phyloP scores from a whole-genome alignment of 2,113 vertebrate genomes.

The Aspiorhynchus laticeps region DNA sequence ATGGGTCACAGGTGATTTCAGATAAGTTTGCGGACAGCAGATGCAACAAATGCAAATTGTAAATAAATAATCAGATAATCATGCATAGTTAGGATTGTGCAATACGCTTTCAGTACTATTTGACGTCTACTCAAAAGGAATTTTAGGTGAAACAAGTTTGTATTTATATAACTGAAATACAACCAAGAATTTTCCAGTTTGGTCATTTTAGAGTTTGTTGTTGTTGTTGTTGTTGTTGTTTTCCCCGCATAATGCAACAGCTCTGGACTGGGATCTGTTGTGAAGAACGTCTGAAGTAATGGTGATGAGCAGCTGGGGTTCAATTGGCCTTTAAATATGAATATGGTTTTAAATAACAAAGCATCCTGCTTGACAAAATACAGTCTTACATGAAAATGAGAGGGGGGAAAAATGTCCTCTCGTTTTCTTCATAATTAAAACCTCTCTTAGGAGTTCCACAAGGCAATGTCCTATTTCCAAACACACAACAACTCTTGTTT shows the following conservation, averaged over 20 bases:
- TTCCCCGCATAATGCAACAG: neutral
- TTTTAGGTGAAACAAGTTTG: neutral
- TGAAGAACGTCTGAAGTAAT: slow-evolving; percentile 9
- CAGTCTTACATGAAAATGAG: slow-evolving; percentile 12
- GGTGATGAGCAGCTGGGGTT: neutral
- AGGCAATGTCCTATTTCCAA: slow-evolving; percentile 70
- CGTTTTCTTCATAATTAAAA: slow-evolving; percentile 73
- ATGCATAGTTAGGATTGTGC: neutral
- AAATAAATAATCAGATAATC: neutral
- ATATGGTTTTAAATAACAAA: slow-evolving; percentile 35
- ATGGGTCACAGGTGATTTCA: neutral
- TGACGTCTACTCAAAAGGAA: neutral
- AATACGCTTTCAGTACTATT: neutral
- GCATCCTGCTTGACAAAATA: slow-evolving; percentile 27
- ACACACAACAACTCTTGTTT: slow-evolving; percentile 59
- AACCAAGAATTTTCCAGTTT: neutral
- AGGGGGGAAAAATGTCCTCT: neutral
- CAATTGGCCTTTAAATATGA: slow-evolving; percentile 28
- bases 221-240: neutral
- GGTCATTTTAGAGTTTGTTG: neutral
- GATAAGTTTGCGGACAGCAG: neutral
- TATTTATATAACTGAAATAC: neutral
- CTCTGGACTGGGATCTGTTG: neutral
- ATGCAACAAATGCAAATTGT: too few relatives aligned
- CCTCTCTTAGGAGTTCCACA: slow-evolving; percentile 67